Evolutionary conservation across 2,797 vertebrate species (phyloP).

Genomic region (Sarcoramphus papa): DNA sequence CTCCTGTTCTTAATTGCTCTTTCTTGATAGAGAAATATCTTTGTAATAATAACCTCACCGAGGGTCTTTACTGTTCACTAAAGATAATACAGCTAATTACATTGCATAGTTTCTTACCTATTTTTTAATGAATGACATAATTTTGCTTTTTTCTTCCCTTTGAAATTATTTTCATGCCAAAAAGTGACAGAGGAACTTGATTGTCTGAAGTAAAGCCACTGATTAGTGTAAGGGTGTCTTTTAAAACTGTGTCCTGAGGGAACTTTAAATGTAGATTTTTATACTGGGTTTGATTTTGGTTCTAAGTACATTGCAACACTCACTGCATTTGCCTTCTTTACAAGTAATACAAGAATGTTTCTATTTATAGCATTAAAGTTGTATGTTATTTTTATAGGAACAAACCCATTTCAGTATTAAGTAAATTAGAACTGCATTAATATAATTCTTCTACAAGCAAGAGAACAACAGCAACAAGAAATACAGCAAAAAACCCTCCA

Average conservation of each 20-base stretch:
- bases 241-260: not conserved
- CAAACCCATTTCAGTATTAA: not conserved
- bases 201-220: not conserved
- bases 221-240: not conserved
- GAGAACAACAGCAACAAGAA: not conserved
- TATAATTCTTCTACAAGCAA: not conserved
- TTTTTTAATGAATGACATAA: not conserved
- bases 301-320: not conserved
- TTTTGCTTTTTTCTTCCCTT: not conserved
- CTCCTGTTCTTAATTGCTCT: not conserved
- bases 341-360: not conserved
- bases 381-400: not conserved
- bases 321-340: not conserved
- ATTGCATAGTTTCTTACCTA: not conserved
- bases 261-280: not conserved
- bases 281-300: not conserved
- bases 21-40: not conserved
- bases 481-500: not conserved
- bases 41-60: not conserved
- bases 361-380: not conserved
- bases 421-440: not conserved
- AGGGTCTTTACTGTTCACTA: slow-evolving; percentile 8
- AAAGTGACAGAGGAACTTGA: not conserved
- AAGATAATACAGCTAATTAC: not conserved
- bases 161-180: not conserved